phyloP scores from a whole-genome alignment of 2,797 vertebrate genomes.

The Cercopithecus neglectus region DNA sequence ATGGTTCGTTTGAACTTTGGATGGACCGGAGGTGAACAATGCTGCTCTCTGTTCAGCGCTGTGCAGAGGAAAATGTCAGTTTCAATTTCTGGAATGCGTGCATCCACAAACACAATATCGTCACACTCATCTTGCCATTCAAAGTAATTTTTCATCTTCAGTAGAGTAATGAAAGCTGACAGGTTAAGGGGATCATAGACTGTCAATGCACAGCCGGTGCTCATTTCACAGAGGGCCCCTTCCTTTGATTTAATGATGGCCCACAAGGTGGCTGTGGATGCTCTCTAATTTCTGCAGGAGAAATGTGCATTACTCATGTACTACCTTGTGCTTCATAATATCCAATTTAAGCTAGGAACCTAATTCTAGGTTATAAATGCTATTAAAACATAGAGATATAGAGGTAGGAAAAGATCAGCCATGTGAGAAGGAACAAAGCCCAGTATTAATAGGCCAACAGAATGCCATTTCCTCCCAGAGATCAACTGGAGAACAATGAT shows the following conservation, averaged over 20 bases:
- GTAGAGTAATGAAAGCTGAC: conserved; percentile 60
- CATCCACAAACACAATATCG: conserved; percentile 44
- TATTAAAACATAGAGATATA: background rate
- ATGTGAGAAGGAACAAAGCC: background rate
- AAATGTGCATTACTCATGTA: background rate
- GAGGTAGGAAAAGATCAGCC: background rate
- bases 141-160: conserved; percentile 65
- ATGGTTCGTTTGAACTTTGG: conserved; percentile 38
- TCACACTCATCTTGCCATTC: conserved; percentile 68
- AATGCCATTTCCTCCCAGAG: background rate
- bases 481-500: background rate
- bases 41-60: conserved; percentile 45
- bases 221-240: conserved; percentile 12
- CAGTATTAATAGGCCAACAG: background rate
- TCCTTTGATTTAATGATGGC: conserved; percentile 36
- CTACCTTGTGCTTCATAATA: background rate
- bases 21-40: conserved; percentile 58
- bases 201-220: background rate
- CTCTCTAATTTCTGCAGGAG: conserved; percentile 39
- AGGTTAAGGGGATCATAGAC: conserved; percentile 31
- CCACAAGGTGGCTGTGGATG: background rate
- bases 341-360: background rate
- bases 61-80: conserved; percentile 69
- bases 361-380: background rate
- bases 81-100: conserved; percentile 71